These are phyloP conservation scores for Aspiorhynchus laticeps DNA, from an alignment of 2,113 vertebrate genomes.

Conservation along the genomic window DNA sequence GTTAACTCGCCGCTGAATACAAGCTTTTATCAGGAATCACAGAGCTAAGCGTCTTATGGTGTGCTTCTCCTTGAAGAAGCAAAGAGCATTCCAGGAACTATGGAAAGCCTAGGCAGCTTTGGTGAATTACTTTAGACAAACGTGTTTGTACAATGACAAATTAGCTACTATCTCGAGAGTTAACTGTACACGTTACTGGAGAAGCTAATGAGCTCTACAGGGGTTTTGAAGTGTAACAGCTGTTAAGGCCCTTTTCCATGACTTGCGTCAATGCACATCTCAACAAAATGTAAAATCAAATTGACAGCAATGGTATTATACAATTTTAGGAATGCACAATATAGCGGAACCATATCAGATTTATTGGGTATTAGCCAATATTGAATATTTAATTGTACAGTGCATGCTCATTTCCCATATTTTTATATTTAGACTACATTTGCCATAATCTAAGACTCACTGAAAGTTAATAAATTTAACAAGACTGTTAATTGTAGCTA, in stretches of 20 bases:
- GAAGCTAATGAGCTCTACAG: conserved; percentile 34
- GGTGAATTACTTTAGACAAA: not conserved
- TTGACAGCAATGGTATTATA: not conserved
- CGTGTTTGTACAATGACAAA: conserved; percentile 29
- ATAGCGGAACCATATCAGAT: not conserved
- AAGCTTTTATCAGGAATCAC: conserved; percentile 6
- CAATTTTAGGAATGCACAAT: not conserved
- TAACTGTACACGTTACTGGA: not conserved
- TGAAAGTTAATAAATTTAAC: not conserved
- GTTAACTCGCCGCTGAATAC: not conserved
- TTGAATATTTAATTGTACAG: conserved; percentile 1
- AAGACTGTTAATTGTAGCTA: conserved; percentile 2
- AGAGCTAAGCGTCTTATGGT: not conserved
- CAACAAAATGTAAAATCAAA: not conserved
- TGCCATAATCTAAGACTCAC: not conserved
- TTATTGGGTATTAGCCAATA: not conserved
- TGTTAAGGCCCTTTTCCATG: conserved; percentile 1
- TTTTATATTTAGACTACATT: not conserved
- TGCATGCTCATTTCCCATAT: not conserved
- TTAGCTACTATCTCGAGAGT: conserved; percentile 9
- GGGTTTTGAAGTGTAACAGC: conserved; percentile 20
- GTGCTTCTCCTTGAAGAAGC: not conserved
- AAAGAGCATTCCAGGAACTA: not conserved
- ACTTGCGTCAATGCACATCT: not conserved
- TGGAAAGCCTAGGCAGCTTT: not conserved